Evolutionary conservation across 1,140 invertebrate species (phyloP).

Genomic region (Drosophila ohnishii): DNA sequence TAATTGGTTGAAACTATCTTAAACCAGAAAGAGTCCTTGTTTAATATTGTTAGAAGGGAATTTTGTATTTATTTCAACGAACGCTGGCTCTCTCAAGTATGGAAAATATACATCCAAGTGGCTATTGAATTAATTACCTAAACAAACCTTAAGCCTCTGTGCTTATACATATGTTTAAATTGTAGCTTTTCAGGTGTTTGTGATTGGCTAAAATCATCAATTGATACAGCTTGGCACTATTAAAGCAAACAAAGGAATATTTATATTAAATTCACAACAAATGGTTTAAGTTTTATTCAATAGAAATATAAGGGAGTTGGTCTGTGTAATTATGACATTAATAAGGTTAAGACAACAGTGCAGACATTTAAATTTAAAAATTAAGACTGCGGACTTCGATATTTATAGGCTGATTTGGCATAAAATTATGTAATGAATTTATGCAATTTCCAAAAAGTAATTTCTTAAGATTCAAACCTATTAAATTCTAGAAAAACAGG

Average conservation of each 20-base stretch:
- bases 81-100: neutral
- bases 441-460: no score
- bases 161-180: neutral
- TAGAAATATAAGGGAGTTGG: neutral
- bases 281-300: neutral
- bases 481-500: neutral
- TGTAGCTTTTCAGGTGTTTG: neutral
- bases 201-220: no score
- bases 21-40: slow-evolving; percentile 4
- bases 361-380: neutral
- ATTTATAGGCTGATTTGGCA: no score
- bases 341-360: neutral
- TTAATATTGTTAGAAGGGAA: neutral
- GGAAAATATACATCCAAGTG: neutral
- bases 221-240: neutral
- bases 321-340: neutral
- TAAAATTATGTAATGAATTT: no score
- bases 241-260: neutral
- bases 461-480: neutral
- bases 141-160: neutral
- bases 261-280: neutral
- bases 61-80: neutral
- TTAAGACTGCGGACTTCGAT: neutral
- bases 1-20: slow-evolving; percentile 5
- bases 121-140: slow-evolving; percentile 6